Base-by-base conservation (phyloP, 2,888 invertebrate genomes). In the Leucania comma region DNA sequence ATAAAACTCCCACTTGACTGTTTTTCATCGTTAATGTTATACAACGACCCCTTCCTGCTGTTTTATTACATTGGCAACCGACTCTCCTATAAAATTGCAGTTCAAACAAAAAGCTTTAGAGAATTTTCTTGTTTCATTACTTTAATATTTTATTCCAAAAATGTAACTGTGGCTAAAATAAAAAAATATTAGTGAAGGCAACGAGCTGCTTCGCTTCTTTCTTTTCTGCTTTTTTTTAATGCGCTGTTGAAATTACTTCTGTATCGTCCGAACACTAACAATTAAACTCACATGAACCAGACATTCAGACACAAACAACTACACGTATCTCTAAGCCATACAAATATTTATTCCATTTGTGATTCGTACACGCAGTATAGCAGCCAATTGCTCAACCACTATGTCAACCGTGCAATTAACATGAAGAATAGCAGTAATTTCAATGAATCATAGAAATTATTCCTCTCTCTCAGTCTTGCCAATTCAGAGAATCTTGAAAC, bases 31-130 rank as follows among this genome's bases (percentile, higher is more conserved):
- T 83, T 71, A 78, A 69, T 71, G 56, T 70, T 75, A 71, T 63
- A 68, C 32, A 62, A 54, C 50, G 60, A 75, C 78, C 77, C 62
- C 58, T 80, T 78, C 76, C 81, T 67, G 62, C 22, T 46, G 35
- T 75, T 77, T 83, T 78, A 85, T 85, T 76, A 72, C 58, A 56
- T 76, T 83, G 78, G 74, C 74, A 78, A 71, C 68, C 50, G 64
- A 72, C 68, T 68, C 59, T 72, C 54, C 80, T 60, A 71, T 71
- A 60, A 75, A 68, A 67, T 57, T 62, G 42, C 56, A 64, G 48
- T 68, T 48, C 42, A 56, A 67, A 57, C 17, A 61, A 77, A 57
- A 54, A 67, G 38, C 8, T 63, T 46, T 20, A 12, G n/a, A 65
- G 17, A 59, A 29, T 38, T 51, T 63, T 51, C 22, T 46, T 32